Evolutionary conservation across 2,797 vertebrate genomes (phyloP), one percentile per base, ranked within the genome.

Genomic region (Notolepis coatsorum): DNA sequence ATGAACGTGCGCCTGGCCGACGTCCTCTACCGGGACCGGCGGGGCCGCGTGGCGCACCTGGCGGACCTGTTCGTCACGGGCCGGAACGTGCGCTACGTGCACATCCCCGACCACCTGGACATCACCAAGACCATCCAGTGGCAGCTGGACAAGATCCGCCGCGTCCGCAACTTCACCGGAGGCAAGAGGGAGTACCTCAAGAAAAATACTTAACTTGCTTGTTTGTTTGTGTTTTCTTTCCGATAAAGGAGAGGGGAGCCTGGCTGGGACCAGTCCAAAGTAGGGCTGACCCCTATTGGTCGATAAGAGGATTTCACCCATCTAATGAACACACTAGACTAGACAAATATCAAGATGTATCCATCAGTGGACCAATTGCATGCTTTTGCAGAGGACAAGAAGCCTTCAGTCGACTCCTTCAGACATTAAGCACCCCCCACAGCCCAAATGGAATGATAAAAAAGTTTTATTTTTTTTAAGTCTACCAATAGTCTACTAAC

Each of bases 1-100:
- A 99, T 99, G 97, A 99, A 99, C 66, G 41, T 98, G 46, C 93
- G 96, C 0, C 87, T 99, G 81, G 87, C 90, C 1, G 73, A 93
- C 0, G 96, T 97, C 43, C 81, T 93, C 21, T 96, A 93, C 86
- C 92, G 84, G 0, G 95, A 98, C 90, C 76, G 94, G 2, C 76
- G 53, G 2, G 97, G 96, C 0, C 21, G 52, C 0, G 58, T 83
- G 68, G 85, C 86, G 0, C 58, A 48, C 18, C 83, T 98, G 81
- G 93, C 94, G 0, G 95, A 98, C 72, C 82, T 99, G 51, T 98
- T 99, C 1, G 67, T 99, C 65, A 95, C 95, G 0, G 97, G 97
- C 46, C 92, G 97, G 41, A 98, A 96, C 0, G 65, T 98, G 5
- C 95, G 97, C 39, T 99, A 98, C 0, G 93, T 99, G 17, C 97